Percentiles rank a stretch among this genome's conserved stretches.
These are phyloP conservation scores for Meganola albula DNA, from an alignment of 2,888 invertebrate genomes.

Conservation along the genomic window DNA sequence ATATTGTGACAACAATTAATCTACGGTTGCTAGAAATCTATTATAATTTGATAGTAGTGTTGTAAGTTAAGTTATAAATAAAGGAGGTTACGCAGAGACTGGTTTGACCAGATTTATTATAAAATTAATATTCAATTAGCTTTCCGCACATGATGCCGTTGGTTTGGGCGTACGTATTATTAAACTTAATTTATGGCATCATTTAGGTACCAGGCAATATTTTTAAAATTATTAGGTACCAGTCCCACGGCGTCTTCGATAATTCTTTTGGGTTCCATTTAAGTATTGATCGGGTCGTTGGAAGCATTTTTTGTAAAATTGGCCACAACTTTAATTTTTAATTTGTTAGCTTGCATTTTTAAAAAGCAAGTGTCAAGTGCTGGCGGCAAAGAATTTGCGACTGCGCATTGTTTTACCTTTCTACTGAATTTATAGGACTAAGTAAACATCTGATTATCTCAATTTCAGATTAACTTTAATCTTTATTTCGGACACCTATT, in stretches of 20 bases:
- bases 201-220: slow-evolving; percentile 72
- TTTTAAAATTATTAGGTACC: slow-evolving; percentile 71
- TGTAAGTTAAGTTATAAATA: slow-evolving; percentile 65
- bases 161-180: slow-evolving; percentile 72
- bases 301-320: too few relatives aligned
- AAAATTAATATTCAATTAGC: slow-evolving; percentile 78
- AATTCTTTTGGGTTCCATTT: slow-evolving; percentile 55
- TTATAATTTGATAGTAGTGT: slow-evolving; percentile 36
- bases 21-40: slow-evolving; percentile 37
- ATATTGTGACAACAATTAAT: slow-evolving; percentile 35
- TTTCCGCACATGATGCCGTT: slow-evolving; percentile 74
- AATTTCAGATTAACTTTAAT: too few relatives aligned
- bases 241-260: slow-evolving; percentile 54
- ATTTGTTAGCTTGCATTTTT: too few relatives aligned
- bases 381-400: too few relatives aligned
- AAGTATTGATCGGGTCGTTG: slow-evolving; percentile 36
- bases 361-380: too few relatives aligned
- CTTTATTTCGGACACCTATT: too few relatives aligned
- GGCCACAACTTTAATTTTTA: too few relatives aligned
- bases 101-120: slow-evolving; percentile 70
- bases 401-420: too few relatives aligned
- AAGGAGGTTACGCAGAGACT: slow-evolving; percentile 47
- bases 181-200: slow-evolving; percentile 75
- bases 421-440: too few relatives aligned
- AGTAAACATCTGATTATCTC: too few relatives aligned